Conservation (phyloP, 2,797 vertebrate species). For the Melanotaenia maccullochi region DNA sequence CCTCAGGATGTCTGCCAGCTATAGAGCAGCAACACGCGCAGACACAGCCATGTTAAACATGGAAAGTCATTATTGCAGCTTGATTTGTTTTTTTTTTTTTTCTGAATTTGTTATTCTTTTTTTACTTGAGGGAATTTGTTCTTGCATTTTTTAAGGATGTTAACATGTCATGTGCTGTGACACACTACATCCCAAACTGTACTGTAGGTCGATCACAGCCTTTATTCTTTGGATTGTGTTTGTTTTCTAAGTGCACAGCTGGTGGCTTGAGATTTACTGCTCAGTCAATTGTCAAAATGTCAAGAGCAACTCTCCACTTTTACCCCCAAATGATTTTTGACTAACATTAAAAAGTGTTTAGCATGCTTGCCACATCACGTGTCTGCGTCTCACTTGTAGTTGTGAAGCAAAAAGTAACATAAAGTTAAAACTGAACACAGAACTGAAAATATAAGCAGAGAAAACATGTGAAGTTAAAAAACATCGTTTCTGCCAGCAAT, state of each 20-base stretch:
- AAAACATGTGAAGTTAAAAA: conserved; percentile 13
- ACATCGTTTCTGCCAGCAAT: conserved; percentile 14
- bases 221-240: not conserved
- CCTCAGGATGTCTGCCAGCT: conserved; percentile 81
- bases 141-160: not conserved
- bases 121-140: not conserved
- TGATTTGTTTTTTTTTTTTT: not conserved
- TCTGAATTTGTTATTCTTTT: not conserved
- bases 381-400: not conserved
- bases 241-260: not conserved
- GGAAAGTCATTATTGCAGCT: conserved; percentile 54
- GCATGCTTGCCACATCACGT: not conserved
- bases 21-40: conserved; percentile 36
- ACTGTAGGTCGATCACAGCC: not conserved
- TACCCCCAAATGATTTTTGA: conserved; percentile 9
- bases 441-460: not conserved
- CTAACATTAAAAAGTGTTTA: conserved; percentile 14
- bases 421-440: not conserved
- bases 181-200: not conserved
- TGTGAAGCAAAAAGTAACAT: conserved; percentile 1
- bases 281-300: conserved; percentile 22
- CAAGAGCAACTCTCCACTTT: conserved; percentile 7
- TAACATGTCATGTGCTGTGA: not conserved
- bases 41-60: conserved; percentile 11
- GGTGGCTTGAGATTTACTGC: conserved; percentile 5